Evolutionary conservation across 64 coral and sea anemone genomes (phyloP), one percentile per base, ranked within the genome.

Genomic region (Porites australiensis): DNA sequence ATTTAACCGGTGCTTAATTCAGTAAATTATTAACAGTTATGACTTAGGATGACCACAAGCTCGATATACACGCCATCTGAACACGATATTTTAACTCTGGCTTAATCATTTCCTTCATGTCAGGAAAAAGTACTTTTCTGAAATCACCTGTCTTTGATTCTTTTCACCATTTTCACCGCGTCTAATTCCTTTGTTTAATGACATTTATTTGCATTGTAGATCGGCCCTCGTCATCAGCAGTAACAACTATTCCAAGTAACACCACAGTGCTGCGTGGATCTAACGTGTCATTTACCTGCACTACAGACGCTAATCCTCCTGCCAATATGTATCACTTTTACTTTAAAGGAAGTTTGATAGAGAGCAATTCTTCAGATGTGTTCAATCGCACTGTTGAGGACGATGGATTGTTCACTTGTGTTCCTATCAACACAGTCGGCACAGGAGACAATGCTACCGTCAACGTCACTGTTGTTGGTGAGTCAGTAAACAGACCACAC

Each of bases 391-490:
- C 65, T 69, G 65, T 69, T 7, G 20, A 21, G 19, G 16, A 18
- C n/a, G 65, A 73, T 73, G 70, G 70, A 73, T 23, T 45, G 22
- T 73, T 45, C 44, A 73, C 70, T 43, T 73, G 70, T 73, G 70
- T 73, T 73, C 70, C 70, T 73, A 47, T 73, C 8, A 73, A 73
- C 70, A 73, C 23, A 73, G 23, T 9, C 12, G 27, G 70, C 37
- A 73, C 44, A 73, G 23, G 70, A 73, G 8, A 13, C 70, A 73
- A 73, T 73, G 70, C 6, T 47, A 2, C 27, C 46, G 37, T 73
- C 70, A 44, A 13, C 44, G 1, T 73, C 8, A 73, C 23, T 0
- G 70, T 2, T 6, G 70, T 73, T 73, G 70, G 70, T 73, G 14
- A 73, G 70, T 73, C 53, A 57, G 53, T 57, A 57, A 11, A 57